Evolutionary conservation across 2,797 vertebrate species (phyloP).

Genomic region (Tauraco hartlaubi): DNA sequence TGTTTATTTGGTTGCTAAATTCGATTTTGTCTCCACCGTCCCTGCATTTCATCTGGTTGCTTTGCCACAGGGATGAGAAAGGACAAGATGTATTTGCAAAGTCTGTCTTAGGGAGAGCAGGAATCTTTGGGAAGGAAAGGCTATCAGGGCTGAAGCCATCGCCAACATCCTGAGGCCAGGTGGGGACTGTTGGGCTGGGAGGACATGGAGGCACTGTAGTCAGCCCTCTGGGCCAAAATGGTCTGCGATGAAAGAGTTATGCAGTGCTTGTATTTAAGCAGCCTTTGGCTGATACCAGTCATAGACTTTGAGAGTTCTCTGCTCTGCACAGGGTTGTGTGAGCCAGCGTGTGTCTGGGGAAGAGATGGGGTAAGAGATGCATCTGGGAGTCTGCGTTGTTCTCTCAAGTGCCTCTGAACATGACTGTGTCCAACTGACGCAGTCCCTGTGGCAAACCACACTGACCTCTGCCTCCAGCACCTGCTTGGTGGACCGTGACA

Average conservation of each 20-base stretch:
- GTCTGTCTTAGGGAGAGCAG: background rate
- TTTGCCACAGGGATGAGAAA: conserved; percentile 19
- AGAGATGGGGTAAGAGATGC: background rate
- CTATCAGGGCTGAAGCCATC: background rate
- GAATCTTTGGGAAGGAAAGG: background rate
- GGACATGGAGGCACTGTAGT: background rate
- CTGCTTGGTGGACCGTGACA: background rate
- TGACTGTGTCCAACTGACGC: background rate
- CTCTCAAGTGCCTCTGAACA: background rate
- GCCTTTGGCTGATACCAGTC: background rate
- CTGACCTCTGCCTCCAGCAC: background rate
- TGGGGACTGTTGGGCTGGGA: background rate
- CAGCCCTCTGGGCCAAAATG: background rate
- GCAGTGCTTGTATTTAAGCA: background rate
- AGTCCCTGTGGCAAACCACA: background rate
- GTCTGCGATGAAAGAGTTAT: background rate
- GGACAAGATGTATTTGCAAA: conserved; percentile 7
- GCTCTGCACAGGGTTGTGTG: background rate
- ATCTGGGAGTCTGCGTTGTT: background rate
- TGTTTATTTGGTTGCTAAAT: conserved; percentile 63
- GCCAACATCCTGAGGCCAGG: background rate
- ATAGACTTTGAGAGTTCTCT: background rate
- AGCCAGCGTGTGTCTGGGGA: background rate
- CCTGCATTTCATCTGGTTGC: conserved; percentile 24
- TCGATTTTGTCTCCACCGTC: conserved; percentile 28